Percentiles rank a stretch among this genome's conserved stretches.
Evolutionary conservation across 1,140 invertebrate species (phyloP).

Genomic region (Pseudomyrmex pallidus): DNA sequence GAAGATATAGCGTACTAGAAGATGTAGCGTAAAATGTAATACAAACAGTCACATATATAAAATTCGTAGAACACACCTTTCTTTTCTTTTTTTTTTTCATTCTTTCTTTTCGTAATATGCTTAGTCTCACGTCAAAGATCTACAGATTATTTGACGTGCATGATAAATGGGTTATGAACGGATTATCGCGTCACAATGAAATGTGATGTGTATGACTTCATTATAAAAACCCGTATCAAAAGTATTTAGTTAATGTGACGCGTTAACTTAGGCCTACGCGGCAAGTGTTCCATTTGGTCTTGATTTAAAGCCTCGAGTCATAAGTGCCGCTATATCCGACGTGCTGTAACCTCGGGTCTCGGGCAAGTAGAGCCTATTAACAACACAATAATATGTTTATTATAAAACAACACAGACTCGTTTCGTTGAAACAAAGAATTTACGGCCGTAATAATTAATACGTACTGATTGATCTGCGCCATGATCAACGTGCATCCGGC

Average conservation of each 20-base stretch:
- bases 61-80: neutral
- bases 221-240: conserved; percentile 40
- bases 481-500: conserved; percentile 86
- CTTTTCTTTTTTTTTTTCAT: neutral
- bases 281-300: conserved; percentile 61
- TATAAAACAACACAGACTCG: neutral
- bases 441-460: conserved; percentile 21
- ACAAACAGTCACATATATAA: conserved; percentile 21
- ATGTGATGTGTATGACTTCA: neutral
- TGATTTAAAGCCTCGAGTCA: conserved; percentile 78
- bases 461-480: conserved; percentile 88
- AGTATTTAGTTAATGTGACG: conserved; percentile 19
- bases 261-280: conserved; percentile 4
- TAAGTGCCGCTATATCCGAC: conserved; percentile 84
- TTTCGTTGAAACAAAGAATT: neutral
- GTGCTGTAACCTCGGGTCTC: conserved; percentile 89
- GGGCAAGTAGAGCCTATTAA: conserved; percentile 88
- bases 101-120: neutral
- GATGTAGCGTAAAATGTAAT: neutral
- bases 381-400: neutral
- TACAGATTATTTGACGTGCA: neutral
- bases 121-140: neutral
- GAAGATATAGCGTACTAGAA: neutral
- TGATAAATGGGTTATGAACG: neutral
- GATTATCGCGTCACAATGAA: neutral